phyloP scores from a whole-genome alignment of 2,113 vertebrate species.

The Puffinus mauretanicus region DNA sequence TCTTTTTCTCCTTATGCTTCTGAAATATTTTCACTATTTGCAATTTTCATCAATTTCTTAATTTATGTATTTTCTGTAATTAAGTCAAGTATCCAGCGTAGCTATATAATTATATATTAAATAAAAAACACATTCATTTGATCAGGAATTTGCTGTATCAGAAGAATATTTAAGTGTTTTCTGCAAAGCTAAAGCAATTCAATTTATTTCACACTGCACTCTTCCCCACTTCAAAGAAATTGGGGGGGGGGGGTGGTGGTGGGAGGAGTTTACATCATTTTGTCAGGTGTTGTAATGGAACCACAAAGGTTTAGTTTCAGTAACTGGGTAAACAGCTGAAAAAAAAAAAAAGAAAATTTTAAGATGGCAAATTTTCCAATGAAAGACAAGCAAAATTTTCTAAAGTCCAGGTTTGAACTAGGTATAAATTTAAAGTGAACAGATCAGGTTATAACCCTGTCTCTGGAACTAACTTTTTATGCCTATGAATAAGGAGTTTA shows the following conservation, averaged over 20 bases:
- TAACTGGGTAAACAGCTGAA: not conserved
- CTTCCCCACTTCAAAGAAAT: not conserved
- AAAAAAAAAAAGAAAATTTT: not conserved
- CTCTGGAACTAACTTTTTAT: not conserved
- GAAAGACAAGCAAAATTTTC: not conserved
- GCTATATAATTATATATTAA: conserved; percentile 33
- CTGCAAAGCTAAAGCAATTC: not conserved
- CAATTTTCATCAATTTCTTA: conserved; percentile 32
- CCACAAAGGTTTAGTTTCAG: not conserved
- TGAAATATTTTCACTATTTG: conserved; percentile 34
- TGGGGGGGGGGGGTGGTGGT: no score
- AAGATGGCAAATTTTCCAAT: not conserved
- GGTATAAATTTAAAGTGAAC: not conserved
- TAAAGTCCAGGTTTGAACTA: not conserved
- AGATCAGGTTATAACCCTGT: not conserved
- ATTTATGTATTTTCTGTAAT: conserved; percentile 50
- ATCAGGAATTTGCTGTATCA: not conserved
- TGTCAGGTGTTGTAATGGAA: not conserved
- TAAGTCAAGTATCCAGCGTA: conserved; percentile 10
- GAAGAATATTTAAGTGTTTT: not conserved
- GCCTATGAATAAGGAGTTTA: not conserved
- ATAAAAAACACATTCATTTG: not conserved
- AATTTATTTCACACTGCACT: not conserved
- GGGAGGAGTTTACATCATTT: not conserved
- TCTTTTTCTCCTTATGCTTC: not conserved